Evolutionary conservation across 2,113 vertebrate genomes (phyloP).

Genomic region (Tyrannus savana): DNA sequence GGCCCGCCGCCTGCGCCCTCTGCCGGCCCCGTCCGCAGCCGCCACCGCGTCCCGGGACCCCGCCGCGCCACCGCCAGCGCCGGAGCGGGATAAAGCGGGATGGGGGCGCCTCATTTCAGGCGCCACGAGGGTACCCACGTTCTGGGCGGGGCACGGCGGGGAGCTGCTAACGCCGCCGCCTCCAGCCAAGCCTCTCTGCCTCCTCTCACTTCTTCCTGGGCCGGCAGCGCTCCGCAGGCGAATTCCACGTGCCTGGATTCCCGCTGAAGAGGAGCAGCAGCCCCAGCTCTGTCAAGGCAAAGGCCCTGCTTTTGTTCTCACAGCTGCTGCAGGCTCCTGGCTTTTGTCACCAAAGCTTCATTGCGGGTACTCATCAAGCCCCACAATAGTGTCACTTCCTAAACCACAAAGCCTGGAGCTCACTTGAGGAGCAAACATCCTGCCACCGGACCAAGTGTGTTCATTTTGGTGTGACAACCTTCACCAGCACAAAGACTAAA

Average conservation of each 20-base stretch:
- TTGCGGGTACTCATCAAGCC: background rate
- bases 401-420: background rate
- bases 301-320: background rate
- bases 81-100: rapidly evolving
- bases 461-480: background rate
- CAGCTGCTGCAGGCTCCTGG: background rate
- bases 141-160: rapidly evolving
- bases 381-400: background rate
- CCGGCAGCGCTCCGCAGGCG: background rate
- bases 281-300: background rate
- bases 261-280: background rate
- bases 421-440: background rate
- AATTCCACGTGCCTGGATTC: background rate
- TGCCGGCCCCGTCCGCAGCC: background rate
- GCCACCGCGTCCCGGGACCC: too few species aligned
- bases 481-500: background rate
- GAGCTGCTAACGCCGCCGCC: background rate
- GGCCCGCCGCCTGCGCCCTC: background rate
- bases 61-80: rapidly evolving
- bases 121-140: rapidly evolving
- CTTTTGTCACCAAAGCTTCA: background rate
- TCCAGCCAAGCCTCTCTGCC: background rate
- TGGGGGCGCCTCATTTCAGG: rapidly evolving
- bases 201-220: background rate
- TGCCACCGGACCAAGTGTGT: rapidly evolving